Evolutionary conservation across 2,113 vertebrate genomes (phyloP), one percentile per base, ranked within the genome.

Genomic region (Pogona vitticeps): DNA sequence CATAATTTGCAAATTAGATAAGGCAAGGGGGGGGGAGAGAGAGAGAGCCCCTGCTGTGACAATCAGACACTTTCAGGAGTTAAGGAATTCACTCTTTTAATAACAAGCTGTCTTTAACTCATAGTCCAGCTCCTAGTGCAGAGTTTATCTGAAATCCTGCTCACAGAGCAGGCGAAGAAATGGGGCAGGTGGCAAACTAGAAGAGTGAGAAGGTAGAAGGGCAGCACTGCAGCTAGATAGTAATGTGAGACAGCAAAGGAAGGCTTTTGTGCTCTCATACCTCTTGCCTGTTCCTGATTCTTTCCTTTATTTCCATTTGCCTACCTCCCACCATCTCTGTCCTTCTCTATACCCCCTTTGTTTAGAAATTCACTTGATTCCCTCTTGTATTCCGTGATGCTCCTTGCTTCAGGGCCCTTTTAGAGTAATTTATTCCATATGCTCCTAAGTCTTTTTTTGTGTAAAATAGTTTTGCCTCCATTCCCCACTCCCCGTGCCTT

Each of bases 381-480:
- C 92, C 95, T 93, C 89, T 89, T 95, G 95, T 91, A 95, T 96
- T 96, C 90, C 85, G 84, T 88, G 94, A 95, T 93, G 91, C 92
- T 93, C 90, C 93, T 96, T 94, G 95, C 94, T 97, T 95, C 93
- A 90, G 96, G 96, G 92, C 89, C 70, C 82, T 93, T 96, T 93
- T 93, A 92, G 88, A 95, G 92, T 95, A 96, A 96, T 96, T 94
- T 96, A 96, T 97, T 96, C 95, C 94, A 94, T 89, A 93, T 59
- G 86, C 84, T 95, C 94, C 92, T 95, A 94, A 95, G 92, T 86
- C 89, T 95, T 89, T 76, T 94, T 78, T 94, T 95, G 94, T 94
- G 92, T 91, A 91, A 95, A 95, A 95, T 86, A 95, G 82, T 94
- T 94, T 93, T 92, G 86, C 61, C 93, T 52, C 76, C 84, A 86